These are phyloP conservation scores for Smittia aterrima DNA, from an alignment of 2,888 invertebrate genomes.

Conservation along the genomic window DNA sequence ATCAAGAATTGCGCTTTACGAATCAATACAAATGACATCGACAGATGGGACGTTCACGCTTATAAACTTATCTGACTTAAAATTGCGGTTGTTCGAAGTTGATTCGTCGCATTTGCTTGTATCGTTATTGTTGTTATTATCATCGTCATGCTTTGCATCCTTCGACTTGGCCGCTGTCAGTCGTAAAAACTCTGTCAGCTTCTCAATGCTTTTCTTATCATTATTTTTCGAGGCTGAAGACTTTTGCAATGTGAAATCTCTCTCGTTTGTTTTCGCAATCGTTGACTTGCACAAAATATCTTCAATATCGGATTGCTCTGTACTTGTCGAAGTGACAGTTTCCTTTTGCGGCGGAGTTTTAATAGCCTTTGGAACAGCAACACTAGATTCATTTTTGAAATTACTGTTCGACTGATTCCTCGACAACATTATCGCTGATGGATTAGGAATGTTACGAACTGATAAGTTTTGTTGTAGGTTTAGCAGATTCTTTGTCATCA, in stretches of 20 bases:
- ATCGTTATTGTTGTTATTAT: constrained; percentile 30
- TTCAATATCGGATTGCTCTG: constrained; percentile 31
- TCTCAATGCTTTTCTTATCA: constrained; percentile 36
- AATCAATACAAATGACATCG: constrained; percentile 37
- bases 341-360: background rate
- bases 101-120: background rate
- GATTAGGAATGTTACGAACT: constrained; percentile 64
- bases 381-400: background rate
- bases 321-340: constrained; percentile 21
- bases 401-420: constrained; percentile 10
- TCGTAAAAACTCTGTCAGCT: constrained; percentile 29
- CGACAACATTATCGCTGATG: constrained; percentile 58
- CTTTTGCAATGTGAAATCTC: background rate
- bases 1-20: background rate
- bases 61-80: constrained; percentile 2
- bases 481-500: background rate
- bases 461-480: constrained; percentile 58
- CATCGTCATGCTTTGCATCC: constrained; percentile 18
- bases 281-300: constrained; percentile 35
- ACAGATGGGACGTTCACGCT: background rate
- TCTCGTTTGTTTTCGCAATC: constrained; percentile 2
- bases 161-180: constrained; percentile 26
- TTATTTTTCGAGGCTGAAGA: constrained; percentile 8
- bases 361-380: background rate
- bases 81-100: constrained; percentile 16